phyloP scores from a whole-genome alignment of 2,888 invertebrate genomes.

The Chirona hameri region DNA sequence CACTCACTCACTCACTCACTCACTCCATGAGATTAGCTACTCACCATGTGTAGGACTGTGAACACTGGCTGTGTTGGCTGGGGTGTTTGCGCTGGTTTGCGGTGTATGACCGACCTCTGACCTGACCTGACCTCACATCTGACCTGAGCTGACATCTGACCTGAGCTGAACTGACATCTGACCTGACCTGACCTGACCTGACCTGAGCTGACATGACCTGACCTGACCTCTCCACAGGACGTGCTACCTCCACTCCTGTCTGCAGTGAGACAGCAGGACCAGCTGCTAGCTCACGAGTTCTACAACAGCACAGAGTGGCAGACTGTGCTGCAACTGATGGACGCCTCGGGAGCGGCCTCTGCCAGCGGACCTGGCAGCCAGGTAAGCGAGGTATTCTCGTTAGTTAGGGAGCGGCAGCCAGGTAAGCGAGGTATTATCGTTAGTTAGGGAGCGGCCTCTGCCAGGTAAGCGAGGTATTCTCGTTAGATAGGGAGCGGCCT shows the following conservation, averaged over 20 bases:
- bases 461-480: not conserved
- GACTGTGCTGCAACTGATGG: slow-evolving; percentile 59
- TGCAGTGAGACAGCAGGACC: slow-evolving; percentile 69
- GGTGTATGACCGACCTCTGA: too few relatives aligned
- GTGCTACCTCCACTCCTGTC: slow-evolving; percentile 70
- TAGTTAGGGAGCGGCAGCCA: slow-evolving; percentile 39
- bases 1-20: too few relatives aligned
- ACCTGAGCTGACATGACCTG: not conserved
- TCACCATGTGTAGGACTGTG: too few relatives aligned
- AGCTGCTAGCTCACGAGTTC: slow-evolving; percentile 70
- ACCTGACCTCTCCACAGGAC: slow-evolving; percentile 49
- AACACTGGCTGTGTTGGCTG: too few relatives aligned
- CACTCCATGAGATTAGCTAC: too few relatives aligned
- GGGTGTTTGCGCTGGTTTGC: too few relatives aligned
- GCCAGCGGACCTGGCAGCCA: slow-evolving; percentile 42
- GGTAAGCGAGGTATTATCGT: not conserved
- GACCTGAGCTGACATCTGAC: too few relatives aligned
- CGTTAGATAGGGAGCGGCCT: slow-evolving; percentile 26
- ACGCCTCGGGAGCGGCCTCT: slow-evolving; percentile 22
- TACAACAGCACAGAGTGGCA: slow-evolving; percentile 79
- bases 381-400: not conserved
- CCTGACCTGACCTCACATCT: too few relatives aligned
- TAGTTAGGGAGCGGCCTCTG: slow-evolving; percentile 27
- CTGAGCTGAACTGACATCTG: too few relatives aligned
- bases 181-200: too few relatives aligned